Evolutionary conservation across 1,140 invertebrate genomes (phyloP).

Genomic region (Drosophila burlai): DNA sequence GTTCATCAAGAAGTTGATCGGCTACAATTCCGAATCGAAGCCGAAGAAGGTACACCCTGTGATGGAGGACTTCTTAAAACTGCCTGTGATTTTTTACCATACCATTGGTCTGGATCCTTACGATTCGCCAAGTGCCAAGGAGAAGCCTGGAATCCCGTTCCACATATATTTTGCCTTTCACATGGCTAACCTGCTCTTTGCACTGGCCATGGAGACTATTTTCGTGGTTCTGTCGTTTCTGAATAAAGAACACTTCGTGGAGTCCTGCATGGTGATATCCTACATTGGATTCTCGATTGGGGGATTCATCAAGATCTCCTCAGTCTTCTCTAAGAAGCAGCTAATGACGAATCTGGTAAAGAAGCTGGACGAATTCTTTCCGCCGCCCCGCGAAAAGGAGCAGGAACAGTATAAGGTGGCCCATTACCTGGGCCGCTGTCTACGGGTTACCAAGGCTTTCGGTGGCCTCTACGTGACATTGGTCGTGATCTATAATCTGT

Average conservation of each 20-base stretch:
- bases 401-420: constrained; percentile 36
- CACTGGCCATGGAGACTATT: constrained; percentile 22
- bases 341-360: constrained; percentile 34
- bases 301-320: constrained; percentile 58
- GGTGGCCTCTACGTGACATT: constrained; percentile 42
- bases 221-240: constrained; percentile 27
- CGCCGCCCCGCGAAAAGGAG: constrained; percentile 2
- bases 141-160: neutral
- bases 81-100: constrained; percentile 45
- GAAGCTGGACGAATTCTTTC: constrained; percentile 52
- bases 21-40: neutral
- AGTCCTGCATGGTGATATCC: constrained; percentile 57
- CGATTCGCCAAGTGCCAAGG: neutral
- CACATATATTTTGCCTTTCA: constrained; percentile 16
- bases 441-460: constrained; percentile 40
- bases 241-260: constrained; percentile 47
- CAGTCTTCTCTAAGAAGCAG: constrained; percentile 41
- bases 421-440: constrained; percentile 23
- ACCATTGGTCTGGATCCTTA: constrained; percentile 53
- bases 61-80: constrained; percentile 49
- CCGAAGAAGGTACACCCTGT: neutral
- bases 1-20: constrained; percentile 2
- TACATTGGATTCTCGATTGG: constrained; percentile 65
- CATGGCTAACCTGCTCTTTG: constrained; percentile 42
- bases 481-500: constrained; percentile 59